These are phyloP conservation scores for Meganola albula DNA, from an alignment of 2,888 invertebrate genomes.

Conservation along the genomic window DNA sequence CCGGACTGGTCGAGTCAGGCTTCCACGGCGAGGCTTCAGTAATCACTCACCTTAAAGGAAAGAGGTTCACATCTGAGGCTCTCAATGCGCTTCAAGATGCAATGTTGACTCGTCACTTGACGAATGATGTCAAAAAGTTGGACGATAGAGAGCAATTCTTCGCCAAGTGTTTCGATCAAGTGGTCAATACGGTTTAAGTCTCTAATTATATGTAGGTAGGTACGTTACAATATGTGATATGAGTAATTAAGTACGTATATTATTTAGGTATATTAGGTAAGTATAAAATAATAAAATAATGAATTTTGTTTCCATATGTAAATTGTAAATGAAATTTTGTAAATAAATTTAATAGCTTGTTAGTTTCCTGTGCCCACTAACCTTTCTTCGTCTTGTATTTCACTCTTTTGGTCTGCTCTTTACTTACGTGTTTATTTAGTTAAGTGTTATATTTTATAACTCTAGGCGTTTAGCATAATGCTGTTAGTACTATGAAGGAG, in stretches of 20 bases:
- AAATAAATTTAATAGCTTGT: conserved; percentile 12
- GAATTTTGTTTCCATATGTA: conserved; percentile 14
- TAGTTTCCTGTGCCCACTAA: conserved; percentile 31
- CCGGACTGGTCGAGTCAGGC: conserved; percentile 77
- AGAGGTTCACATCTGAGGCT: conserved; percentile 81
- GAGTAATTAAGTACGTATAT: conserved; percentile 13
- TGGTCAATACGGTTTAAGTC: conserved; percentile 73
- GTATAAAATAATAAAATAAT: conserved; percentile 10
- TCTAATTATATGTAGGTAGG: conserved; percentile 12
- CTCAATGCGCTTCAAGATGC: conserved; percentile 78
- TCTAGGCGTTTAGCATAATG: conserved; percentile 32
- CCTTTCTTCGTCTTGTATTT: conserved; percentile 27
- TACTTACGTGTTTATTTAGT: conserved; percentile 51
- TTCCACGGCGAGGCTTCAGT: conserved; percentile 81
- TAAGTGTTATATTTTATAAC: conserved; percentile 46
- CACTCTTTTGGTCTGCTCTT: conserved; percentile 36
- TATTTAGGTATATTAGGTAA: no score
- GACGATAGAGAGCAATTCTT: conserved; percentile 79
- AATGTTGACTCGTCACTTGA: conserved; percentile 58
- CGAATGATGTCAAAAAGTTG: conserved; percentile 49
- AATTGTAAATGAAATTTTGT: conserved; percentile 19
- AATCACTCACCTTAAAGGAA: conserved; percentile 81
- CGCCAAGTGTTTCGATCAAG: conserved; percentile 80
- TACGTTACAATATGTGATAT: conserved; percentile 13
- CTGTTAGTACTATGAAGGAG: conserved; percentile 16